Conservation (phyloP, 2,797 vertebrate genomes). For the Sylvilagus floridanus region DNA sequence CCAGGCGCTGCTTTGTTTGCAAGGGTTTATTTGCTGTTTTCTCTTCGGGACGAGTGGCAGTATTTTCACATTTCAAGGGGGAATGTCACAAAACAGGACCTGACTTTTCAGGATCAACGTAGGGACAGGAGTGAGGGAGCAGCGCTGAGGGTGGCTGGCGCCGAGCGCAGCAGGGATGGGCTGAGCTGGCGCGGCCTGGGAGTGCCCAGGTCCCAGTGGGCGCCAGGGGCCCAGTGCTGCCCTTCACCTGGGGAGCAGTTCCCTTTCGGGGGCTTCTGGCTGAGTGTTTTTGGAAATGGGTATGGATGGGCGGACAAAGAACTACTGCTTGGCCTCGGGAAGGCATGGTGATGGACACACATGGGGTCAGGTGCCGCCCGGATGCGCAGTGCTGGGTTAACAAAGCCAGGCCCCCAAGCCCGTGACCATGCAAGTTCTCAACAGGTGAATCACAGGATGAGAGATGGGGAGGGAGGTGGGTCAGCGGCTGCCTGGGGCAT, state of each 20-base stretch:
- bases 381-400: neutral
- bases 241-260: neutral
- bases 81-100: conserved; percentile 8
- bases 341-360: neutral
- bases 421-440: neutral
- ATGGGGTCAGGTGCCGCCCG: accelerated
- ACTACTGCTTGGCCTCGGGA: neutral
- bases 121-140: neutral
- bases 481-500: neutral
- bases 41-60: neutral
- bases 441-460: neutral
- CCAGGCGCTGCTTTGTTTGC: neutral
- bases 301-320: neutral
- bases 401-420: neutral
- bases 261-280: neutral
- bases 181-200: neutral
- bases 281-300: neutral
- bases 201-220: neutral
- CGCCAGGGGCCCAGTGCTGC: too few relatives aligned
- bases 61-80: neutral
- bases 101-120: neutral
- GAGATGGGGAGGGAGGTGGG: neutral
- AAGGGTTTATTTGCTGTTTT: neutral
- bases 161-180: neutral
- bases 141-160: too few relatives aligned